Evolutionary conservation across 1,140 invertebrate genomes (phyloP), one percentile per base, ranked within the genome.

Genomic region (Nautilus pompilius): DNA sequence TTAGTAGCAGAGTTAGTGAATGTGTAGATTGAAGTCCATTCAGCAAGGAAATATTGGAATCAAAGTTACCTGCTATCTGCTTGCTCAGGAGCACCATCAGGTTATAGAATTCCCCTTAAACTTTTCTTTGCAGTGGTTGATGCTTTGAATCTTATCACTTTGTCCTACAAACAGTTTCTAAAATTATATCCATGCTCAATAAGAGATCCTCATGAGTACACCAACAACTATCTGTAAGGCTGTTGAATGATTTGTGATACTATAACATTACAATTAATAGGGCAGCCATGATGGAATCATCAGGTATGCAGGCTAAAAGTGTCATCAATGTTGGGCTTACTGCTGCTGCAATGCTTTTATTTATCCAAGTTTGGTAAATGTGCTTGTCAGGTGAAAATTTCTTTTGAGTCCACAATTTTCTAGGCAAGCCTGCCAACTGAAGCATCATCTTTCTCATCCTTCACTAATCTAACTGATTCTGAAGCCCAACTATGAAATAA

Each of bases 31-130:
- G 4, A 3, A 32, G 20, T 46, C 68, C 68, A 58, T 67, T 69
- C 49, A 49, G 65, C 0, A 57, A 69, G 29, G 65, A 67, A 33
- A 69, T 66, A 36, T 67, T 32, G 24, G 68, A 51, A 64, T 69
- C 68, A 60, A 70, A 70, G 41, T 70, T 70, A 41, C 68, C 65
- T 33, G 41, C 58, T 3, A 68, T n/a, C 33, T 32, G 57, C 55
- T 51, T 68, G 62, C 6, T 63, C 48, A 5, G 65, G 54, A 32
- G 61, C 33, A 33, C 5, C 34, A 20, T 28, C 41, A 13, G 56
- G 17, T 46, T 48, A 20, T 34, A 32, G 13, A 45, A 60, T 53
- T 2, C 54, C 58, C 53, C 15, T 5, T 30, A 30, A 22, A n/a
- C 46, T 8, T 41, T 29, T 33, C 22, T 60, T 49, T 28, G 6